Base-by-base conservation (phyloP, 2,888 invertebrate species). In the Leptinotarsa haldemani region DNA sequence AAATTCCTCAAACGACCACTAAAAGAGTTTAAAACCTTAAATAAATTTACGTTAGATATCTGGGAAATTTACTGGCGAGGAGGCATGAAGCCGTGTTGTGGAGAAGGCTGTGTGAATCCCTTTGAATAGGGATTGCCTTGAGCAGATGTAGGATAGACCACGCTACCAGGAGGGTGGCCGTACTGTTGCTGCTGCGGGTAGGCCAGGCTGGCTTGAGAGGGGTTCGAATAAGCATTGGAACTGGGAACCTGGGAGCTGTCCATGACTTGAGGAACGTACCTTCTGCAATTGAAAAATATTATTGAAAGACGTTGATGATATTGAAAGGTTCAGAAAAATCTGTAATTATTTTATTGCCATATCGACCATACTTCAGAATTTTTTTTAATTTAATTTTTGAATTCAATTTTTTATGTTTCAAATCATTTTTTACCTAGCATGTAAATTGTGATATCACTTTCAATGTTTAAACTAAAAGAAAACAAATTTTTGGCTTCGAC, bases 121-220 rank as follows among this genome's bases (percentile, higher is more conserved):
- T 87, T 87, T 1, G 86, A 84, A 75, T 87, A 87, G 9, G 87
- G 87, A 75, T 87, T 87, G 56, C 78, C 84, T 78, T 84, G 85
- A 72, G 81, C 78, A n/a, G 82, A 76, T 30, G 80, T 75, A 47
- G 81, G 79, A 78, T 82, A 83, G n/a, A 81, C 80, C 46, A 80
- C 80, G 58, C 81, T 70, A 40, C 78, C 78, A 47, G 81, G 79
- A 66, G 83, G 81, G 64, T 83, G 81, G 63, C 77, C 76, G 71
- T 83, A 82, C 56, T 73, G 73, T 69, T 73, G 74, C 73, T 85
- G 84, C 65, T 84, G 80, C 16, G 82, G 82, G 75, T 85, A 85
- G 30, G 84, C 82, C 64, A 84, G 75, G 68, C 81, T 84, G 71
- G 80, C 81, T 78, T 84, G 85, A 15, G 83, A 81, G 53, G 84